Base-by-base conservation (phyloP, 1,140 invertebrate species). In the Saccostrea cuccullata region DNA sequence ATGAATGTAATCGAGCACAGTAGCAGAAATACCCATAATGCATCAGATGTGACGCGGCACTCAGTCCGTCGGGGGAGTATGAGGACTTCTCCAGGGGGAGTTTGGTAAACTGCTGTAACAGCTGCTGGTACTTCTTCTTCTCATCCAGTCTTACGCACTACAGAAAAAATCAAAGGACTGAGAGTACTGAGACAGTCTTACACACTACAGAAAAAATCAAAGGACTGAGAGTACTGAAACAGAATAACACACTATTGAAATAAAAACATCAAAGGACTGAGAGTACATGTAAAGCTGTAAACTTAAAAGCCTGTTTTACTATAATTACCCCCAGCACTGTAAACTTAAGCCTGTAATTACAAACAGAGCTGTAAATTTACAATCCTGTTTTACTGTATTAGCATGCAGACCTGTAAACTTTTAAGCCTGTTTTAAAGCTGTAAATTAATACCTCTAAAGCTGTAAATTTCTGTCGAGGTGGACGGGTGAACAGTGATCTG, bases 131-230 rank as follows among this genome's bases (percentile, higher is more conserved):
- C 12, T 90, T 56, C 58, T 87, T 87, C 30, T 87, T 89, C 70
- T 91, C 90, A 56, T 90, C 86, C 58, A 89, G 86, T 30, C 88
- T 67, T 67, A 91, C 84, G 86, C 90, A 91, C 89, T 91, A 86
- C 67, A 89, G 26, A 36, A 30, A 36, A 30, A 36, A 36, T 77
- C 26, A 77, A 77, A 30, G 30, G 8, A 77, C 15, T 30, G 30
- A 26, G 5, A 36, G 30, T 36, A 26, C 23, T 36, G 30, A 67
- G 20, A 67, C 60, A 30, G 67, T 12, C 23, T 9, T 9, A 12
- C 58, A 60, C 58, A 60, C 58, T 60, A 13, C 58, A 60, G 58
- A 60, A 60, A 60, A 60, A 60, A 60, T 60, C 58, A 60, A 60
- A 60, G 58, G 13, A 60, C 0, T 60, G 58, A 60, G 13, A 60